Evolutionary conservation across 2,888 invertebrate species (phyloP).

Genomic region (Caenorhabditis angaria): DNA sequence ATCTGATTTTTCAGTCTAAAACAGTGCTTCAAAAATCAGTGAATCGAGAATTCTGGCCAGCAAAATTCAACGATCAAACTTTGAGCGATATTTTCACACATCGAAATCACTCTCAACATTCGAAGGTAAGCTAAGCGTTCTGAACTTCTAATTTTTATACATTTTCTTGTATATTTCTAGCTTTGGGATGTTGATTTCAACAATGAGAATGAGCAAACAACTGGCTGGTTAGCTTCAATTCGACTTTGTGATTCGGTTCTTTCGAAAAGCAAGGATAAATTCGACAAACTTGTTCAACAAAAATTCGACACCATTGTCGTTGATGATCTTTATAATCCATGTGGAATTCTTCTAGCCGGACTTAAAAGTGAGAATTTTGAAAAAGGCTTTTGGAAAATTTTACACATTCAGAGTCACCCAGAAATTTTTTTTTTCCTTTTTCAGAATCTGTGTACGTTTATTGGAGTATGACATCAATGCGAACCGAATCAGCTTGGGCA

Average conservation of each 20-base stretch:
- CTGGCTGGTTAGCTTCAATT: constrained; percentile 67
- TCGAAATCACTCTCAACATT: constrained; percentile 31
- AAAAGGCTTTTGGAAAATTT: no score
- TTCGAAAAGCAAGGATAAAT: constrained; percentile 50
- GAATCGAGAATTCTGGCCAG: constrained; percentile 35
- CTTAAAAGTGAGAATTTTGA: constrained; percentile 37
- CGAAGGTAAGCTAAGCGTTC: constrained; percentile 11
- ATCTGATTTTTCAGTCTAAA: constrained; percentile 25
- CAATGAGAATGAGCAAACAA: constrained; percentile 48
- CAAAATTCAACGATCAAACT: constrained; percentile 33
- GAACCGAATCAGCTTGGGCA: constrained; percentile 72
- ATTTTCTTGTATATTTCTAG: constrained; percentile 18
- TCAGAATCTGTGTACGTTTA: constrained; percentile 67
- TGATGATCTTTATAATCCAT: constrained; percentile 72
- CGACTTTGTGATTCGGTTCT: constrained; percentile 67
- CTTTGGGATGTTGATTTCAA: constrained; percentile 35
- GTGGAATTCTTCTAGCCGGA: constrained; percentile 69
- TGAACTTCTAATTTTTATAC: not conserved
- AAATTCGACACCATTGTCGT: constrained; percentile 69
- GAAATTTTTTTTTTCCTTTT: constrained; percentile 15
- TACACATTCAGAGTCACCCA: not conserved
- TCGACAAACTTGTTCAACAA: constrained; percentile 62
- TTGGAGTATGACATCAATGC: constrained; percentile 69
- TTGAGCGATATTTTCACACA: constrained; percentile 36
- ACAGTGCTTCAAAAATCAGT: constrained; percentile 25